Evolutionary conservation across 92 coral and sea anemone genomes (phyloP).

Genomic region (Epizoanthus scotinus): DNA sequence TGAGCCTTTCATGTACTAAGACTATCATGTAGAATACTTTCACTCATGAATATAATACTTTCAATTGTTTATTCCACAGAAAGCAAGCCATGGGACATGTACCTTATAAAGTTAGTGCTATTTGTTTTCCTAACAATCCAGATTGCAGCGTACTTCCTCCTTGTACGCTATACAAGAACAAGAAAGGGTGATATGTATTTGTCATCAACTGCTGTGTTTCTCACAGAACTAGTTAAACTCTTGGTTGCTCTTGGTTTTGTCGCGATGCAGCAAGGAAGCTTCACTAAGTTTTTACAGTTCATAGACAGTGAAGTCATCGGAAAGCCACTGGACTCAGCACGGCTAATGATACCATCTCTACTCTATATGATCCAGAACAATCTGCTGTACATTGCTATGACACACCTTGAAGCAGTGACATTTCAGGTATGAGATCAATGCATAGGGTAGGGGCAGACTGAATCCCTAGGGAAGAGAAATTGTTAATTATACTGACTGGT

Average conservation of each 20-base stretch:
- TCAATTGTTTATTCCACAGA: background rate
- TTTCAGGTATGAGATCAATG: conserved; percentile 63
- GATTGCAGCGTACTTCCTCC: conserved; percentile 73
- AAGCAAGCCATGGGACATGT: background rate
- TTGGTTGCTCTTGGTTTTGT: conserved; percentile 55
- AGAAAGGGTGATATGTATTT: conserved; percentile 69
- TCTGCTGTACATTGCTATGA: conserved; percentile 77
- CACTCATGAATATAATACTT: too few relatives aligned
- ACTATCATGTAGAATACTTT: too few relatives aligned
- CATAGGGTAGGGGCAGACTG: background rate
- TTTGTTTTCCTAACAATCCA: conserved; percentile 68
- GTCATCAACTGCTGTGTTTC: conserved; percentile 74
- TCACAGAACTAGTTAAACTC: conserved; percentile 65
- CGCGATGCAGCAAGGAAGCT: conserved; percentile 54
- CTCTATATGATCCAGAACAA: conserved; percentile 79
- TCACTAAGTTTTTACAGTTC: conserved; percentile 46
- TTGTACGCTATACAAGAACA: conserved; percentile 73
- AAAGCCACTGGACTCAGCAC: conserved; percentile 52
- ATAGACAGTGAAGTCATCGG: conserved; percentile 48
- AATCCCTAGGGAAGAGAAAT: too few relatives aligned
- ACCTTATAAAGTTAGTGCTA: conserved; percentile 15
- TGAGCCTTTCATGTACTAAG: too few relatives aligned
- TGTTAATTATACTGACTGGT: too few relatives aligned
- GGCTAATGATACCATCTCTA: conserved; percentile 69
- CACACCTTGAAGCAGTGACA: conserved; percentile 81